Evolutionary conservation across 2,797 vertebrate species (phyloP), one percentile per base, ranked within the genome.

Genomic region (Enteromius unitaeniatus): DNA sequence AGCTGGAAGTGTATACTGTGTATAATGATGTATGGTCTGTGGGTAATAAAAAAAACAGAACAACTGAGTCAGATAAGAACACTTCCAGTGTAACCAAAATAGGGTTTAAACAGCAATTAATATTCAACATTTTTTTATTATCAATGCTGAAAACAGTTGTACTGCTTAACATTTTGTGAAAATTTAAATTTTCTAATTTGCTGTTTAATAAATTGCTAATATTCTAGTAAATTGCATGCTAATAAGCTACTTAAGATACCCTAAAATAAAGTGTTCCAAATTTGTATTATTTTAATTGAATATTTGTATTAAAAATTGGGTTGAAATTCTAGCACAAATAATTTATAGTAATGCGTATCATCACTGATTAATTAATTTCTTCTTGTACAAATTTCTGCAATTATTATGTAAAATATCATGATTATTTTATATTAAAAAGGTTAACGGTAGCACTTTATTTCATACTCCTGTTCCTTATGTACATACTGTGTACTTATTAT

Each of bases 1-100:
- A 45, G 7, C 37, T 78, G 55, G 14, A 47, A n/a, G 42, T 47
- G 4, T 60, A 31, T 42, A 21, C 51, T 6, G 3, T 81, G 42
- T 47, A 78, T 26, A 64, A 78, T 64, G 23, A 78, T 62, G 34
- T 42, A 78, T 28, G n/a, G 75, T 45, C 8, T 62, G 15, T 78
- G 75, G 5, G 6, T 42, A 14, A 60, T 64, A 45, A 13, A 47
- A 47, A 42, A 42, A 67, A 67, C 65, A 40, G 34, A 51, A 31
- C 26, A 31, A 53, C 19, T 75, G 14, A 55, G 26, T 75, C 19
- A 75, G 70, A 62, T 40, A 62, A 11, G 13, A 77, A 10, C n/a
- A 64, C 23, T 47, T 13, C 17, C 2, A 40, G 15, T 47, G 31
- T 40, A 58, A 37, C 51, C 19, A 58, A n/a, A 9, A 7, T 37